These are phyloP conservation scores for Loxodonta africana DNA, from an alignment of 2,113 vertebrate genomes.

Conservation along the genomic window DNA sequence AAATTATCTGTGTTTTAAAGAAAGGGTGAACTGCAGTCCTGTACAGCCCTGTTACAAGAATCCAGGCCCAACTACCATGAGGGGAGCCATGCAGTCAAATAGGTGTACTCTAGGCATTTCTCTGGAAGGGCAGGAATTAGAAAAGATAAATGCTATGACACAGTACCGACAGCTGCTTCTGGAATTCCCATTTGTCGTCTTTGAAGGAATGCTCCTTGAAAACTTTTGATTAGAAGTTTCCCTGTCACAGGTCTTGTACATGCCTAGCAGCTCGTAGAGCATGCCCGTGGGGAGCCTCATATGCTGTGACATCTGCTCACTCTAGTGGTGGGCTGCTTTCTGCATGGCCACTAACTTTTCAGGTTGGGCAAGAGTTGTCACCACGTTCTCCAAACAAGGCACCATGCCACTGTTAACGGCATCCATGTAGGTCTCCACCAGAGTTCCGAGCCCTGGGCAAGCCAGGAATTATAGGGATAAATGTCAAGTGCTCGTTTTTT, in stretches of 20 bases:
- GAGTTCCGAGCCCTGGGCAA: too few species aligned
- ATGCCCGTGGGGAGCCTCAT: conserved; percentile 75
- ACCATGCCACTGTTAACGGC: conserved; percentile 81
- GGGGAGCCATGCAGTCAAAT: too few species aligned
- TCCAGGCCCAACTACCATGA: not conserved
- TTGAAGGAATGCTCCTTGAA: conserved; percentile 85
- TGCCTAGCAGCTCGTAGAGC: conserved; percentile 56
- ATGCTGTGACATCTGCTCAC: conserved; percentile 55
- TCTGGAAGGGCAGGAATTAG: too few species aligned
- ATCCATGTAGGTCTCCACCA: conserved; percentile 67
- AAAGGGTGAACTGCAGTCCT: fast-evolving
- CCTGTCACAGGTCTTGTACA: conserved; percentile 68
- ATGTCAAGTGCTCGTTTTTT: too few species aligned
- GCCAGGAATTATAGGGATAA: too few species aligned
- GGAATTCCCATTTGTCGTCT: conserved; percentile 60
- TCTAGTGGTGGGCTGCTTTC: conserved; percentile 77
- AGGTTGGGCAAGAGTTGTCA: conserved; percentile 79
- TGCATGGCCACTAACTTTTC: conserved; percentile 82
- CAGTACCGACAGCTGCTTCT: conserved; percentile 65
- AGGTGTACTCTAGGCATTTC: too few species aligned
- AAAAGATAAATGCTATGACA: not conserved
- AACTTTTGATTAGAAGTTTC: conserved; percentile 68
- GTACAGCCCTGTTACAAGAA: not conserved
- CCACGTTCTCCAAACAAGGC: conserved; percentile 86
- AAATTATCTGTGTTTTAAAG: not conserved